Evolutionary conservation across 2,113 vertebrate species (phyloP).

Genomic region (Galeopterus variegatus): DNA sequence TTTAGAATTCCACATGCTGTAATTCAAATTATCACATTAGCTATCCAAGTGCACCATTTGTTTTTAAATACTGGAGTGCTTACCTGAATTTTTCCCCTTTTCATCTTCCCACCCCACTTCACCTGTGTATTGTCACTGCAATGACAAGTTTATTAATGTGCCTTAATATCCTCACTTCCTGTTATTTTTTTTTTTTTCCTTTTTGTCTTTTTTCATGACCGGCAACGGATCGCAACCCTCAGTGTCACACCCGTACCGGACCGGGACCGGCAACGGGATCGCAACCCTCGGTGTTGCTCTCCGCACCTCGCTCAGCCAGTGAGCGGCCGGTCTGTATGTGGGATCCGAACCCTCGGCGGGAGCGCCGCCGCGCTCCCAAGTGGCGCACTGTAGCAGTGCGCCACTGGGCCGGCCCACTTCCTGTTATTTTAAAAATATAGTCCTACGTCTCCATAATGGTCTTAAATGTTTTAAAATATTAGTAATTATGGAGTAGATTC

Average conservation of each 20-base stretch:
- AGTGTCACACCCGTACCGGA: too few relatives aligned
- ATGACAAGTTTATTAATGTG: constrained; percentile 80
- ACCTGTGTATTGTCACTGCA: constrained; percentile 72
- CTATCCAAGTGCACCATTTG: constrained; percentile 82
- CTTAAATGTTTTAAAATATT: constrained; percentile 65
- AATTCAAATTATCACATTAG: constrained; percentile 82
- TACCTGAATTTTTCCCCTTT: constrained; percentile 77
- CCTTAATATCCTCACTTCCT: constrained; percentile 63
- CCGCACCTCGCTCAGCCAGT: too few relatives aligned
- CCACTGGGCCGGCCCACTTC: too few relatives aligned
- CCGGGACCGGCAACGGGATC: too few relatives aligned
- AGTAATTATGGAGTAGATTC: constrained; percentile 8
- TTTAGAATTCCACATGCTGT: constrained; percentile 83
- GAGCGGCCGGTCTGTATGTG: too few relatives aligned
- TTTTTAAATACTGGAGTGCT: constrained; percentile 81
- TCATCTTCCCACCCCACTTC: constrained; percentile 58
- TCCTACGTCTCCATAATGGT: constrained; percentile 43
- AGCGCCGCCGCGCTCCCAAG: too few relatives aligned
- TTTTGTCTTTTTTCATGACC: too few relatives aligned
- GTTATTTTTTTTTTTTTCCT: too few relatives aligned
- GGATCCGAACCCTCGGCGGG: too few relatives aligned
- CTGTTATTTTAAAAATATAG: constrained; percentile 67
- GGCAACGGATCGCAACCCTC: too few relatives aligned
- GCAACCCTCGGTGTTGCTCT: too few relatives aligned
- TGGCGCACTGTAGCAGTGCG: too few relatives aligned